phyloP scores from a whole-genome alignment of 2,797 vertebrate genomes.

The Ptychobarbus kaznakovi region DNA sequence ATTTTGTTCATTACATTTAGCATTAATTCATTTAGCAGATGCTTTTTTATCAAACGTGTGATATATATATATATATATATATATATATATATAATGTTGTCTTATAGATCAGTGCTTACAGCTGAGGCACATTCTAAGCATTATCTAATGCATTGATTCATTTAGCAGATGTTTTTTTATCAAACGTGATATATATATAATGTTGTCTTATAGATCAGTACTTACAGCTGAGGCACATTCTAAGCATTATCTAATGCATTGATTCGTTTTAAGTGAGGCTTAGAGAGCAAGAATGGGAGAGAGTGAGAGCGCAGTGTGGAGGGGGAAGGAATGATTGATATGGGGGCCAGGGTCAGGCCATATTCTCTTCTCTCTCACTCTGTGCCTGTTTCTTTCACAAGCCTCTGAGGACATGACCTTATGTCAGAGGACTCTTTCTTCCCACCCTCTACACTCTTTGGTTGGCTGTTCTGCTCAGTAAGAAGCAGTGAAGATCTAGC shows the following conservation, averaged over 20 bases:
- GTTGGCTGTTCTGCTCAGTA: neutral
- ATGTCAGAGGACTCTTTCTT: conserved; percentile 38
- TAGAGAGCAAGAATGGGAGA: neutral
- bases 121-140: no score
- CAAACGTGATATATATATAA: no score
- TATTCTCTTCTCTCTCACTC: neutral
- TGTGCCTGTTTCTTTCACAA: conserved; percentile 30
- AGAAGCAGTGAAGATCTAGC: conserved; percentile 3
- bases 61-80: no score
- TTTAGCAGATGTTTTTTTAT: no score
- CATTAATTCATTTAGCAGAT: neutral
- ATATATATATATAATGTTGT: no score
- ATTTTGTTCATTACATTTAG: neutral
- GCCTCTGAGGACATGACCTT: conserved; percentile 29
- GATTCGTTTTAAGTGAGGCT: no score
- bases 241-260: no score
- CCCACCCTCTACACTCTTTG: conserved; percentile 36
- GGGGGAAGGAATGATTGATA: conserved; percentile 53
- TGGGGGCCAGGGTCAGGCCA: conserved; percentile 52
- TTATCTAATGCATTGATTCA: no score
- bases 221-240: no score
- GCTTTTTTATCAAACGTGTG: neutral
- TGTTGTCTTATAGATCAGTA: no score
- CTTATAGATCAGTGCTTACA: no score
- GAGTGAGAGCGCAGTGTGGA: neutral